These are phyloP conservation scores for Cetoscarus ocellatus DNA, from an alignment of 2,797 vertebrate species.

Conservation along the genomic window DNA sequence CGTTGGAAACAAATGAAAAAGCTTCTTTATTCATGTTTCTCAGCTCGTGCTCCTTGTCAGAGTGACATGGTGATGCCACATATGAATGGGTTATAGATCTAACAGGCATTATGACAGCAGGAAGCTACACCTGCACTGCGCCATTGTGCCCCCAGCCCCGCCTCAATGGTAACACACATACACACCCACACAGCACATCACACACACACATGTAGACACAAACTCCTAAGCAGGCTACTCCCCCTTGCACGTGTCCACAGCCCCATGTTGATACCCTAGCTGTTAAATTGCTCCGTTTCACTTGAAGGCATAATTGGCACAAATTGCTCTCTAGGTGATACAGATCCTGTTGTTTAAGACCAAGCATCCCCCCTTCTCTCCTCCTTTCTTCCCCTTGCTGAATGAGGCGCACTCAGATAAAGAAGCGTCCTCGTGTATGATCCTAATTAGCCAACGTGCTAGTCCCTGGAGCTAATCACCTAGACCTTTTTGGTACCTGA, in stretches of 20 bases:
- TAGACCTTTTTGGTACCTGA: conserved; percentile 84
- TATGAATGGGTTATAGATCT: conserved; percentile 74
- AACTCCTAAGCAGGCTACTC: conserved; percentile 76
- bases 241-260: conserved; percentile 85
- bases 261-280: conserved; percentile 87
- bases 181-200: conserved; percentile 50
- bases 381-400: conserved; percentile 69
- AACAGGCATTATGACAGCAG: conserved; percentile 82
- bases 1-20: not conserved
- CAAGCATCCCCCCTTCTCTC: conserved; percentile 77
- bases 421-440: conserved; percentile 76
- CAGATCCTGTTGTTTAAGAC: conserved; percentile 88
- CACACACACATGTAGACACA: conserved; percentile 57
- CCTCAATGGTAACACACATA: conserved; percentile 54
- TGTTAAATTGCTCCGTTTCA: conserved; percentile 88
- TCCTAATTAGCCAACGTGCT: conserved; percentile 83
- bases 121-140: conserved; percentile 85
- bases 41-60: conserved; percentile 14
- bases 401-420: conserved; percentile 77
- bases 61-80: conserved; percentile 52
- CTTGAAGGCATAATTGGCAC: conserved; percentile 88
- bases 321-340: conserved; percentile 89
- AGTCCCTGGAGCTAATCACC: conserved; percentile 83
- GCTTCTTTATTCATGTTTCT: not conserved
- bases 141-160: conserved; percentile 71